Conservation (phyloP, 2,113 vertebrate species). For the Crocuta crocuta region DNA sequence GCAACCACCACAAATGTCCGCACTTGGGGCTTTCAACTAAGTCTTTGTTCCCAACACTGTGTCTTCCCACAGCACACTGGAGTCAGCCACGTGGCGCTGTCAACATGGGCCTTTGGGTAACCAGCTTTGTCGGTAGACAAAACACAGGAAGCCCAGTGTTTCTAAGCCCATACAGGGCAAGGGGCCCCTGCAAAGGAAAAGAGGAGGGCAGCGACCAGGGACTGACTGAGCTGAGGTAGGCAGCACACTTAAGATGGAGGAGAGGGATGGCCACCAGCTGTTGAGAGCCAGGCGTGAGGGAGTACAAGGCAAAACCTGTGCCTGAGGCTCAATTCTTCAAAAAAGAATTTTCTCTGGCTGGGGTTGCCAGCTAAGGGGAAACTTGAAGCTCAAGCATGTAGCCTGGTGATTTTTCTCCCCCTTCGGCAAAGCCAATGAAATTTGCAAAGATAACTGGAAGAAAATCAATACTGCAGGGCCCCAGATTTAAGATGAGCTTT, state of each 20-base stretch:
- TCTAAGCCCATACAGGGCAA: not conserved
- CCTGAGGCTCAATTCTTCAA: not conserved
- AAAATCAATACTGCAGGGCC: slow-evolving; percentile 48
- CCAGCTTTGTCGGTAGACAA: slow-evolving; percentile 37
- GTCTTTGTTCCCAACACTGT: slow-evolving; percentile 64
- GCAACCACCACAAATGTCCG: slow-evolving; percentile 70
- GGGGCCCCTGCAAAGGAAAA: not conserved
- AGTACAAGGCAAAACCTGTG: not conserved
- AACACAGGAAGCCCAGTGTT: not conserved
- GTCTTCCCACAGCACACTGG: slow-evolving; percentile 39
- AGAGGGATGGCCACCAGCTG: slow-evolving; percentile 41
- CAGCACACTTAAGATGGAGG: slow-evolving; percentile 27
- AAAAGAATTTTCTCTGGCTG: not conserved
- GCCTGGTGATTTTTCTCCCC: not conserved
- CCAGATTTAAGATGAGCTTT: slow-evolving; percentile 36
- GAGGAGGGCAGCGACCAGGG: not conserved
- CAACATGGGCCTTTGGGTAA: not conserved
- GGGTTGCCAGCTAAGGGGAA: slow-evolving; percentile 55
- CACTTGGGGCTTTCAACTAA: not conserved
- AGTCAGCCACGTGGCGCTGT: not conserved
- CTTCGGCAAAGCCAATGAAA: slow-evolving; percentile 68
- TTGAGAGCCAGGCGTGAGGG: not conserved
- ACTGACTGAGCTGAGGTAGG: not conserved
- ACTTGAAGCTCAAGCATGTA: slow-evolving; percentile 61
- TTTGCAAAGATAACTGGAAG: slow-evolving; percentile 56